Percentiles rank a stretch among this genome's conserved stretches.
Conservation (phyloP, 2,113 vertebrate species). For the Trematomus loennbergii region DNA sequence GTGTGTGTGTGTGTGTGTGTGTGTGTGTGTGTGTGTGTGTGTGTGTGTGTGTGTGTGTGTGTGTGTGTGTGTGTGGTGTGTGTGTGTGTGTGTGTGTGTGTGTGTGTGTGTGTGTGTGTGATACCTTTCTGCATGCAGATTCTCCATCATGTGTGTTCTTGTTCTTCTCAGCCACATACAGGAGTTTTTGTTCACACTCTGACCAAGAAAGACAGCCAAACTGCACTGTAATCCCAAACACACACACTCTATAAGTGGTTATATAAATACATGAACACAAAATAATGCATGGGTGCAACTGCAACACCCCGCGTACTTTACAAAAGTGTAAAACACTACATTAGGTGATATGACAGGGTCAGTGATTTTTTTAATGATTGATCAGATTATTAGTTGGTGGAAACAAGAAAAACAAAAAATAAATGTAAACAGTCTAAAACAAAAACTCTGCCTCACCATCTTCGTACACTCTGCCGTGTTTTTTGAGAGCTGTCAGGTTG, state of each 20-base stretch:
- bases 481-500: constrained; percentile 75
- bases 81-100: neutral
- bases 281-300: neutral
- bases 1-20: neutral
- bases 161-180: constrained; percentile 83
- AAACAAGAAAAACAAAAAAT: neutral
- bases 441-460: constrained; percentile 68
- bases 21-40: neutral
- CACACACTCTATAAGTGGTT: neutral
- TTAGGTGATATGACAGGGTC: neutral
- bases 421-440: neutral
- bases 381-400: neutral
- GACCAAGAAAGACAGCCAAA: constrained; percentile 86
- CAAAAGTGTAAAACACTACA: neutral
- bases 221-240: constrained; percentile 70
- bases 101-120: neutral
- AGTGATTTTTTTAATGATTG: neutral
- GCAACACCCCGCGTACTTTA: neutral
- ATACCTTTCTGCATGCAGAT: constrained; percentile 36
- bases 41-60: neutral
- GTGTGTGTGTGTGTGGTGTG: neutral
- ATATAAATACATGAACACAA: neutral
- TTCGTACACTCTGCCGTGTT: constrained; percentile 82
- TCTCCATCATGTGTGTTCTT: constrained; percentile 21
- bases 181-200: constrained; percentile 76